Conservation (phyloP, 2,888 invertebrate species). For the Belgica antarctica region DNA sequence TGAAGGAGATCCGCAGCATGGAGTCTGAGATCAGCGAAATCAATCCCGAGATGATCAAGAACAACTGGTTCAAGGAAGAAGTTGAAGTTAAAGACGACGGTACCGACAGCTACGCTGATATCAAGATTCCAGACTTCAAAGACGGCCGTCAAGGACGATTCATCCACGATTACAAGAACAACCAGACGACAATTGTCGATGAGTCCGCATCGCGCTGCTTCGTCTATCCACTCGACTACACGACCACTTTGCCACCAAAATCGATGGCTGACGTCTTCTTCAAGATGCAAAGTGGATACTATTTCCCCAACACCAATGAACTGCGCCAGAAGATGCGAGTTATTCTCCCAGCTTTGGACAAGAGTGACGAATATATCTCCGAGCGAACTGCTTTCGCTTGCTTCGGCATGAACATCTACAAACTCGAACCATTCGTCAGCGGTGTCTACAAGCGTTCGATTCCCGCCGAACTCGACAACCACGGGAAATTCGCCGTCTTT, state of each 20-base stretch:
- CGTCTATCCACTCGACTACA: constrained; percentile 82
- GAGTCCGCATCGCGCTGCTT: constrained; percentile 75
- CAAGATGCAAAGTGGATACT: constrained; percentile 77
- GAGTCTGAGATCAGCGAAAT: not conserved
- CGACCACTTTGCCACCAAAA: constrained; percentile 72
- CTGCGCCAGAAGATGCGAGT: constrained; percentile 76
- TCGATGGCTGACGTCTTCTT: constrained; percentile 74
- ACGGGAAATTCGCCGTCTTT: constrained; percentile 71
- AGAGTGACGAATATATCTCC: constrained; percentile 62
- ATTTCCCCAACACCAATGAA: constrained; percentile 75
- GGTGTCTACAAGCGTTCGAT: constrained; percentile 64
- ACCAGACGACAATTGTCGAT: constrained; percentile 75
- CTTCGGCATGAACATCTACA: constrained; percentile 67
- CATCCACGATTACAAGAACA: constrained; percentile 86
- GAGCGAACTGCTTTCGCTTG: constrained; percentile 71
- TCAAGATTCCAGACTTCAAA: constrained; percentile 80
- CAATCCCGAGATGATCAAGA: constrained; percentile 11
- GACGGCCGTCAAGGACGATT: constrained; percentile 80
- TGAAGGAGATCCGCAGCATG: constrained; percentile 13
- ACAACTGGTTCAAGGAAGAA: constrained; percentile 69
- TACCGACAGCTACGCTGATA: constrained; percentile 73
- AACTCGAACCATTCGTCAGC: constrained; percentile 65
- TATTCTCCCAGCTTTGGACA: constrained; percentile 66
- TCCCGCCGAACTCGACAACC: constrained; percentile 52
- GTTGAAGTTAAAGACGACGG: constrained; percentile 72